A percentile compares a stretch with the other conserved stretches of the same genome.
These are phyloP conservation scores for Aphelocoma coerulescens DNA, from an alignment of 2,113 vertebrate species.

Conservation along the genomic window DNA sequence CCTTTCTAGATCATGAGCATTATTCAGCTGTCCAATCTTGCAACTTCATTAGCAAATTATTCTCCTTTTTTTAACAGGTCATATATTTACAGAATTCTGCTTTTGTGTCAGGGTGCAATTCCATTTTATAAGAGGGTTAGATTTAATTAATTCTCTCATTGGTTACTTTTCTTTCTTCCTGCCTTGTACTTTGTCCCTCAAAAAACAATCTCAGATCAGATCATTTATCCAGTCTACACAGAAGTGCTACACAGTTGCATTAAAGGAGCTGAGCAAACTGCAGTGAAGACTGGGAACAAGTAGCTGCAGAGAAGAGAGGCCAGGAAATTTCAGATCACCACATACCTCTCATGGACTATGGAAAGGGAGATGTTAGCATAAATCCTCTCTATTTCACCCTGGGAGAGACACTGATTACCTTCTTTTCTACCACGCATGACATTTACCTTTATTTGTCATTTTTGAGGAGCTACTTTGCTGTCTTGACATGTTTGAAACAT, in stretches of 20 bases:
- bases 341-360: not conserved
- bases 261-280: not conserved
- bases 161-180: not conserved
- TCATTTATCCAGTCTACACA: not conserved
- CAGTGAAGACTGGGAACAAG: not conserved
- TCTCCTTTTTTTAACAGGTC: not conserved
- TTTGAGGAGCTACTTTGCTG: not conserved
- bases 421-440: not conserved
- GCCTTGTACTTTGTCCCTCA: not conserved
- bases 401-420: not conserved
- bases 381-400: not conserved
- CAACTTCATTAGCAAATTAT: not conserved
- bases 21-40: not conserved
- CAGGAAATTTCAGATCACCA: not conserved
- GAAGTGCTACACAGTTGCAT: not conserved
- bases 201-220: not conserved
- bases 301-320: not conserved
- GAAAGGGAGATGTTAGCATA: not conserved
- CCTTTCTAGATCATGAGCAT: not conserved
- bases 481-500: not conserved
- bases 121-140: not conserved
- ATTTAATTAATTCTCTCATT: not conserved
- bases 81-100: not conserved
- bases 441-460: not conserved
- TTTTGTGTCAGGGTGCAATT: not conserved